Conservation (phyloP, 2,113 vertebrate genomes). For the Paraplagusia blochii region DNA sequence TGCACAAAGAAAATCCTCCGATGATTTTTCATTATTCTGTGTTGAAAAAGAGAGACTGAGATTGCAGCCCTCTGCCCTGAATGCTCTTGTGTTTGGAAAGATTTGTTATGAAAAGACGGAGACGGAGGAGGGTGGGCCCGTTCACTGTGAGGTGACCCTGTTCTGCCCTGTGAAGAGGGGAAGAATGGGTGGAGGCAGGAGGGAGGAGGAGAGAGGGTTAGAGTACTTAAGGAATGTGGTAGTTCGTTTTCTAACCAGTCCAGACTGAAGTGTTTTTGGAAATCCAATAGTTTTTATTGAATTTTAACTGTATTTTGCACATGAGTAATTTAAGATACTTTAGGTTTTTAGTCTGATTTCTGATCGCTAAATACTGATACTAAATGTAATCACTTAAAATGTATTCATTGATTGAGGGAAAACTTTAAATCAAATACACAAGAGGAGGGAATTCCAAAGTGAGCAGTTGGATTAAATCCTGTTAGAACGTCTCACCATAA, state of each 20-base stretch:
- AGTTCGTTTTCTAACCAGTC: constrained; percentile 6
- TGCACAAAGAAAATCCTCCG: constrained; percentile 10
- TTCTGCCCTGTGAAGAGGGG: constrained; percentile 49
- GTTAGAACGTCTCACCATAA: too few species aligned
- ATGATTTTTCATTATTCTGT: neutral
- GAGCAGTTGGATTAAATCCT: too few species aligned
- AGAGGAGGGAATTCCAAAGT: too few species aligned
- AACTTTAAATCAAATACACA: too few species aligned
- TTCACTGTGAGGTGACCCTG: constrained; percentile 60
- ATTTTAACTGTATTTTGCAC: too few species aligned
- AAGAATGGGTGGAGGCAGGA: constrained; percentile 29
- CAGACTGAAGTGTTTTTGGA: neutral
- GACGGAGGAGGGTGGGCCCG: constrained; percentile 44
- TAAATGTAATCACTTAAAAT: too few species aligned
- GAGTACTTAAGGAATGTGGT: constrained; percentile 28
- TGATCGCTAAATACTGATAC: too few species aligned
- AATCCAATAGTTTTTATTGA: too few species aligned
- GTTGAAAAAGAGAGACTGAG: neutral
- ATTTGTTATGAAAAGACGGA: constrained; percentile 57
- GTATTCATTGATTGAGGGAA: too few species aligned
- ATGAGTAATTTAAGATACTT: too few species aligned
- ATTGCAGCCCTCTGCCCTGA: constrained; percentile 1
- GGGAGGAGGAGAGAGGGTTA: constrained; percentile 24
- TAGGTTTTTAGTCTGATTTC: too few species aligned
- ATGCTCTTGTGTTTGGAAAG: constrained; percentile 27